Percentiles rank a stretch among this genome's conserved stretches.
phyloP scores from a whole-genome alignment of 2,888 invertebrate genomes.

The Drosophila infuscata region DNA sequence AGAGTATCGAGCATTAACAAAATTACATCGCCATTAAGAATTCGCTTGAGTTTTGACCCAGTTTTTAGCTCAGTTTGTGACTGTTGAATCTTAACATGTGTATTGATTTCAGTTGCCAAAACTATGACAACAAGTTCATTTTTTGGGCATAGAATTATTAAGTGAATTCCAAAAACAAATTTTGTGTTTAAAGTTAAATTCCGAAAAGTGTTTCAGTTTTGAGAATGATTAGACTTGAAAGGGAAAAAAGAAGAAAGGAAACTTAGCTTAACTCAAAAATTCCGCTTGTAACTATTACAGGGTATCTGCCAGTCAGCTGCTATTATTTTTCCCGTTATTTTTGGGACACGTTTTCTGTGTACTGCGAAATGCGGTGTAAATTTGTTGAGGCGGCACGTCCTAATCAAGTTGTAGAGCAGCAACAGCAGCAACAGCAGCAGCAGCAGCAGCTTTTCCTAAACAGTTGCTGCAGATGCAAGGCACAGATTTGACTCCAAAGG shows the following conservation, averaged over 20 bases:
- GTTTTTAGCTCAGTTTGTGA: background rate
- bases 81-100: background rate
- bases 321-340: constrained; percentile 7
- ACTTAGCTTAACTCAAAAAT: background rate
- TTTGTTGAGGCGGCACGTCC: constrained; percentile 51
- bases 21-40: background rate
- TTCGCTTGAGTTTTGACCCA: background rate
- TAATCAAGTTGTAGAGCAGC: constrained; percentile 58
- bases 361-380: constrained; percentile 66
- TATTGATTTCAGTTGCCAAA: background rate
- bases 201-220: no score
- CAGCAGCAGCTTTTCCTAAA: background rate
- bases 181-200: no score
- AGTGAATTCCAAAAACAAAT: background rate
- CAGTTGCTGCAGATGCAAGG: constrained; percentile 20
- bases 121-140: no score
- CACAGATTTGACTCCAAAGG: constrained; percentile 27
- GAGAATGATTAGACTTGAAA: no score
- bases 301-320: background rate
- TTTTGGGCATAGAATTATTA: background rate
- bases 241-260: background rate
- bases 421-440: background rate
- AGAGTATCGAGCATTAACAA: background rate
- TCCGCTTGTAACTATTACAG: background rate
- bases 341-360: constrained; percentile 29